phyloP scores from a whole-genome alignment of 1,140 invertebrate species.

The Leptinotarsa undecemlineata region DNA sequence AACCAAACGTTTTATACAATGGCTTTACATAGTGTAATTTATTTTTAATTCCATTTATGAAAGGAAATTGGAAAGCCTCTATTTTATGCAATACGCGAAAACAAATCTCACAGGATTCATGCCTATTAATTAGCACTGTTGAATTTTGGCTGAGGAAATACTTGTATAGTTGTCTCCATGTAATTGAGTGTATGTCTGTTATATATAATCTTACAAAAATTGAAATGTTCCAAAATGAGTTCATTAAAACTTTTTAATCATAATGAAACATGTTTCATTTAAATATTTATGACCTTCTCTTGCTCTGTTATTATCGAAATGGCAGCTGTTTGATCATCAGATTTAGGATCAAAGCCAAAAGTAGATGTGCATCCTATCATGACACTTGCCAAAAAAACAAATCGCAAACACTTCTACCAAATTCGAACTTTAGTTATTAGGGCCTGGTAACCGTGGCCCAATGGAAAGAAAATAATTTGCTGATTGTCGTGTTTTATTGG shows the following conservation, averaged over 20 bases:
- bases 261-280: slow-evolving; percentile 7
- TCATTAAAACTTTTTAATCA: slow-evolving; percentile 45
- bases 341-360: too few relatives aligned
- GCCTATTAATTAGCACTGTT: slow-evolving; percentile 31
- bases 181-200: slow-evolving; percentile 48
- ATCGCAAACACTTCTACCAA: too few relatives aligned
- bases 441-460: too few relatives aligned
- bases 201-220: slow-evolving; percentile 46
- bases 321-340: too few relatives aligned
- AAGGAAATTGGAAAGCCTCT: slow-evolving; percentile 3
- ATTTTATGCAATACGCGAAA: slow-evolving; percentile 8
- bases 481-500: too few relatives aligned
- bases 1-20: slow-evolving; percentile 28
- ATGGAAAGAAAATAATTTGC: too few relatives aligned
- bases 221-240: slow-evolving; percentile 45
- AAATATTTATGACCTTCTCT: too few relatives aligned
- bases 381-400: too few relatives aligned
- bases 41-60: slow-evolving; percentile 33
- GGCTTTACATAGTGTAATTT: slow-evolving; percentile 34
- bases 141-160: slow-evolving; percentile 37
- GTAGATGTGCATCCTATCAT: too few relatives aligned
- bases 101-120: slow-evolving; percentile 27
- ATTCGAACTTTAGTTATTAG: too few relatives aligned
- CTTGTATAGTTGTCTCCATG: slow-evolving; percentile 44
- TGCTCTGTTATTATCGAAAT: too few relatives aligned